Conservation (phyloP, 2,797 vertebrate genomes). For the Alexandromys oeconomus region DNA sequence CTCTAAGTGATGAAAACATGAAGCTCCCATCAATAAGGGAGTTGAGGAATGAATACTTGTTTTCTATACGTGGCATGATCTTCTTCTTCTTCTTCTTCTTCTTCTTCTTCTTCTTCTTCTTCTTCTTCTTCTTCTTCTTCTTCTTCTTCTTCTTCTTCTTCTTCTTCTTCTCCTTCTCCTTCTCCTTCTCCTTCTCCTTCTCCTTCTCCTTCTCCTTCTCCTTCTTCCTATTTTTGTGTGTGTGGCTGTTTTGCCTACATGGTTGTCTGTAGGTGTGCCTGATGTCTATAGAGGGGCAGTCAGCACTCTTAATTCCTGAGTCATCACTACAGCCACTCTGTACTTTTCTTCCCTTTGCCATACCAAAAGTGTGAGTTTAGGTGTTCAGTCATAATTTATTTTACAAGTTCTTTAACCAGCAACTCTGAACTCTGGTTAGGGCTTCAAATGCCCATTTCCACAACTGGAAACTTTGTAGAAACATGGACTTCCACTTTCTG, state of each 20-base stretch:
- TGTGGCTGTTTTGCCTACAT: neutral
- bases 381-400: neutral
- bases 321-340: neutral
- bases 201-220: too few species aligned
- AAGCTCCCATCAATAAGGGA: conserved; percentile 1
- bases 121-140: too few species aligned
- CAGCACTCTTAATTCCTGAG: neutral
- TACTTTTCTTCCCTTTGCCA: neutral
- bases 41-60: neutral
- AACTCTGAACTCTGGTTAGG: neutral
- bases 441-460: neutral
- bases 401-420: neutral
- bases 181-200: too few species aligned
- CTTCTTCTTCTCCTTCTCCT: neutral
- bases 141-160: neutral
- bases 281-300: neutral
- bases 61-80: neutral
- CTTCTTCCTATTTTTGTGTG: neutral
- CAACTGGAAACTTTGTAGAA: neutral
- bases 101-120: too few species aligned
- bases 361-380: neutral
- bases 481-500: neutral
- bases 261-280: neutral
- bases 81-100: too few species aligned
- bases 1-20: conserved; percentile 66